These are phyloP conservation scores for Odontomachus brunneus DNA, from an alignment of 1,140 invertebrate species.

Conservation along the genomic window DNA sequence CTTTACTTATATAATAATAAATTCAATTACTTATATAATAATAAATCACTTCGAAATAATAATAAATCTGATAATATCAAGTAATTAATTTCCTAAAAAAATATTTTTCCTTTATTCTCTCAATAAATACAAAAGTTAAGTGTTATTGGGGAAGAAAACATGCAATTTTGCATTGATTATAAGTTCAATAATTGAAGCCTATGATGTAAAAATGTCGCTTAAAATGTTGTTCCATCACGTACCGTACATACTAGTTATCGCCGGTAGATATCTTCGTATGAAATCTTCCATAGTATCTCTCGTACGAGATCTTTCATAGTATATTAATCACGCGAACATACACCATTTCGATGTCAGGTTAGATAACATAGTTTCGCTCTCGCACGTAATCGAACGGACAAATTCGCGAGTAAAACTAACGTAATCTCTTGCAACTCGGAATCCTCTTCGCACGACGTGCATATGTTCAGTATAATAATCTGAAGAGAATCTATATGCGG, in stretches of 20 bases:
- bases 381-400: slow-evolving; percentile 51
- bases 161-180: too few relatives aligned
- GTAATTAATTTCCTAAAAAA: too few relatives aligned
- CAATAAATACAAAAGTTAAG: too few relatives aligned
- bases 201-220: slow-evolving; percentile 14
- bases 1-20: too few relatives aligned
- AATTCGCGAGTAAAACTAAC: slow-evolving; percentile 49
- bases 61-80: too few relatives aligned
- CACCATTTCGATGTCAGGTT: slow-evolving; percentile 46
- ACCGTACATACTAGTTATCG: not conserved
- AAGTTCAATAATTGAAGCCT: too few relatives aligned
- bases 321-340: slow-evolving; percentile 36
- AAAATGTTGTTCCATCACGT: not conserved
- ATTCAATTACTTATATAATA: too few relatives aligned
- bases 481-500: slow-evolving; percentile 2
- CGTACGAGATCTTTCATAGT: slow-evolving; percentile 31
- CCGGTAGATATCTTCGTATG: slow-evolving; percentile 10
- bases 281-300: too few relatives aligned
- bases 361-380: slow-evolving; percentile 37
- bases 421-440: slow-evolving; percentile 40
- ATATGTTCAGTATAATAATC: slow-evolving; percentile 32
- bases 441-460: slow-evolving; percentile 14
- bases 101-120: too few relatives aligned
- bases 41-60: too few relatives aligned
- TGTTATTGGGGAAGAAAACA: too few relatives aligned